phyloP scores from a whole-genome alignment of 2,113 vertebrate species.

The Kryptolebias marmoratus region DNA sequence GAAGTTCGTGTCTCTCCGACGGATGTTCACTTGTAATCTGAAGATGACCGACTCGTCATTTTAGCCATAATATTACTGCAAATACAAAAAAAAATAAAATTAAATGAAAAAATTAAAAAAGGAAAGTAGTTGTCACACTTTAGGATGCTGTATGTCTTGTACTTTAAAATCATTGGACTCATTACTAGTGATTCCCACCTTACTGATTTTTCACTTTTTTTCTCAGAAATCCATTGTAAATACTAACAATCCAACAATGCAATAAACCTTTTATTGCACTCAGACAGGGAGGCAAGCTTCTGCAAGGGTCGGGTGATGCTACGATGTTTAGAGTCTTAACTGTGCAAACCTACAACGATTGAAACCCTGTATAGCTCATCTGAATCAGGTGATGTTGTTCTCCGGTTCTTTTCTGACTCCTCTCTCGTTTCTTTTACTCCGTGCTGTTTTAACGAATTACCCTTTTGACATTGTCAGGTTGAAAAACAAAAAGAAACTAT shows the following conservation, averaged over 20 bases:
- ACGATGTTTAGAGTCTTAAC: constrained; percentile 44
- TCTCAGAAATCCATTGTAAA: constrained; percentile 65
- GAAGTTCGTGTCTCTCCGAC: constrained; percentile 24
- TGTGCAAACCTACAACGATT: constrained; percentile 48
- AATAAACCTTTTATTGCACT: constrained; percentile 76
- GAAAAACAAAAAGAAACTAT: constrained; percentile 50
- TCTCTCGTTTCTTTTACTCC: constrained; percentile 67
- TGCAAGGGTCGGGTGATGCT: constrained; percentile 49
- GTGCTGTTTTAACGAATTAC: constrained; percentile 75
- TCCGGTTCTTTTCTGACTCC: constrained; percentile 55
- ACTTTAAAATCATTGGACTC: constrained; percentile 43
- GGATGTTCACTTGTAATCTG: constrained; percentile 10
- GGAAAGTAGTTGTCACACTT: constrained; percentile 23
- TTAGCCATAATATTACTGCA: constrained; percentile 31
- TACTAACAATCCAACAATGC: constrained; percentile 72
- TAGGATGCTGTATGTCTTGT: constrained; percentile 24
- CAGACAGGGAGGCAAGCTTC: constrained; percentile 67
- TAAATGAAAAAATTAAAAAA: not conserved
- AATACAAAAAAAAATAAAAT: constrained; percentile 10
- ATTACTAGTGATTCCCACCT: constrained; percentile 37
- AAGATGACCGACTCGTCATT: constrained; percentile 15
- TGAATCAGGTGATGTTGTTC: constrained; percentile 71
- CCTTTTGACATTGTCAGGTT: constrained; percentile 77
- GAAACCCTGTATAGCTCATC: constrained; percentile 67
- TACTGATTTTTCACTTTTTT: constrained; percentile 30